Conservation (phyloP, 2,797 vertebrate species). For the Sphenodon punctatus region DNA sequence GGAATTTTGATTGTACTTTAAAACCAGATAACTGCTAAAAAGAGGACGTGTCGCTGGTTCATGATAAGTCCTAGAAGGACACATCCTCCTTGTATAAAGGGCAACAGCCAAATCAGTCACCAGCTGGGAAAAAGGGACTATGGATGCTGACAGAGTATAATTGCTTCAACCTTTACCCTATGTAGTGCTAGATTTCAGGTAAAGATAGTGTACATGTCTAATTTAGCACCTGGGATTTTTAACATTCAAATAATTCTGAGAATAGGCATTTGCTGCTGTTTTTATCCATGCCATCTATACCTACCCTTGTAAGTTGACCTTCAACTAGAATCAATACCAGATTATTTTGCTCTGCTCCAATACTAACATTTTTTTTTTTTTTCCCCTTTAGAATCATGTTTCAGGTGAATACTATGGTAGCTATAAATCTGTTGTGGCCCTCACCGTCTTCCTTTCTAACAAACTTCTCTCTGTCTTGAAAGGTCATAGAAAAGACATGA, state of each 20-base stretch:
- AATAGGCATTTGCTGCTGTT: too few species aligned
- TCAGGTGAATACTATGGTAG: background rate
- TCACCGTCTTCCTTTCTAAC: background rate
- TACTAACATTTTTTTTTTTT: background rate
- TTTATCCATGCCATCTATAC: background rate
- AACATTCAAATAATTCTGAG: too few species aligned
- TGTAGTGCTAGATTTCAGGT: background rate
- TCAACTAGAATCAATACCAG: too few species aligned
- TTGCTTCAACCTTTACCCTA: background rate
- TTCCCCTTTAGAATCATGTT: background rate
- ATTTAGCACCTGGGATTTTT: too few species aligned
- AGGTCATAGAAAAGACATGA: background rate
- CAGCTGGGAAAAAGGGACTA: background rate
- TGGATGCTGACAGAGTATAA: background rate
- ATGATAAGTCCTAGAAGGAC: too few species aligned
- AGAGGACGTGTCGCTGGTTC: too few species aligned
- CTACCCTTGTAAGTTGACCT: background rate
- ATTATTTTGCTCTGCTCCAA: background rate
- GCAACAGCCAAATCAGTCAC: too few species aligned
- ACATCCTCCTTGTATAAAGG: too few species aligned
- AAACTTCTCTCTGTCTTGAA: background rate
- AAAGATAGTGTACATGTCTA: too few species aligned
- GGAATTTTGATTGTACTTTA: background rate
- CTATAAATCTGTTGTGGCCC: background rate
- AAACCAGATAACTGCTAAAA: background rate